Percentiles rank a stretch among this genome's conserved stretches.
Conservation (phyloP, 2,888 invertebrate species). For the Julus scanicus region DNA sequence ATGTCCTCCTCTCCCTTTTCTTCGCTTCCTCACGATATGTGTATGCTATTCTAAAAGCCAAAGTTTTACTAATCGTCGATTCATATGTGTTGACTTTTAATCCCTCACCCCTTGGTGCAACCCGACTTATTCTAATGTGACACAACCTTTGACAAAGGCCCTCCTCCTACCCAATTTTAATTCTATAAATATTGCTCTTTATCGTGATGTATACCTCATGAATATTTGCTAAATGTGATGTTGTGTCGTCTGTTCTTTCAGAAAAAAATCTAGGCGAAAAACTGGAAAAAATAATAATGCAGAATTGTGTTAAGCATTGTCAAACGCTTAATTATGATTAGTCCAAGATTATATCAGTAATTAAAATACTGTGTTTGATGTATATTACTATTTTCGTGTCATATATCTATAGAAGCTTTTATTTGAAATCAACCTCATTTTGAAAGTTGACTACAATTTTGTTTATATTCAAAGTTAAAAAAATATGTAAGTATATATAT, state of each 20-base stretch:
- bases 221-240: not conserved
- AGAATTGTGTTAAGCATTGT: conserved; percentile 19
- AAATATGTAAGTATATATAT: no score
- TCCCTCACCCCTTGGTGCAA: not conserved
- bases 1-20: not conserved
- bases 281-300: conserved; percentile 1
- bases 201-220: not conserved
- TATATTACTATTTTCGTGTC: not conserved
- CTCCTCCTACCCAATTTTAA: not conserved
- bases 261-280: not conserved
- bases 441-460: no score
- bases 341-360: conserved; percentile 11
- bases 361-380: conserved; percentile 17
- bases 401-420: not conserved
- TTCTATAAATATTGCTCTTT: conserved; percentile 19
- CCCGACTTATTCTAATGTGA: not conserved
- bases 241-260: not conserved
- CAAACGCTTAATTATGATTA: conserved; percentile 6
- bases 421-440: no score
- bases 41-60: not conserved
- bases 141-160: not conserved
- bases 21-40: not conserved
- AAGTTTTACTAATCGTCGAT: not conserved
- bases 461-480: no score
- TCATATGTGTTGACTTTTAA: not conserved